Evolutionary conservation across 2,797 vertebrate genomes (phyloP).

Genomic region (Scyliorhinus canicula): DNA sequence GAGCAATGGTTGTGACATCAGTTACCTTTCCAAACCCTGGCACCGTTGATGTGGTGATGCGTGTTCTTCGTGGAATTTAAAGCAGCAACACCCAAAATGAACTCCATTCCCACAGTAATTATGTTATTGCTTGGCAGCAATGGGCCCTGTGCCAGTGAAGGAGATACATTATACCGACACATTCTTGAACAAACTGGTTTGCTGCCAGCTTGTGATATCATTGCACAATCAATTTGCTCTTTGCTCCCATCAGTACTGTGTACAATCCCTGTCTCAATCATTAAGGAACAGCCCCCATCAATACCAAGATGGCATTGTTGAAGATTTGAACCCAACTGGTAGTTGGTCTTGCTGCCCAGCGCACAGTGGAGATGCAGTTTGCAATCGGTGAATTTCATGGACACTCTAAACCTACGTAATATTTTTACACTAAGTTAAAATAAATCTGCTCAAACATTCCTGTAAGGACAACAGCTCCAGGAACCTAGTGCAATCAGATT

Average conservation of each 20-base stretch:
- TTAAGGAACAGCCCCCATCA: not conserved
- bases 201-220: not conserved
- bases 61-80: not conserved
- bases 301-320: not conserved
- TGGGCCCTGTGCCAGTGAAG: not conserved
- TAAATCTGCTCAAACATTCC: not conserved
- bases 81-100: not conserved
- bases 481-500: not conserved
- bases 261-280: not conserved
- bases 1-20: not conserved
- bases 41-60: not conserved
- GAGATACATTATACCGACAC: not conserved
- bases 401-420: not conserved
- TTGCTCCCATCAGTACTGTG: not conserved
- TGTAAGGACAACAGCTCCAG: not conserved
- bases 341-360: not conserved
- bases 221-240: too few species aligned
- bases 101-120: not conserved
- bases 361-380: not conserved
- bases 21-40: not conserved
- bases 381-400: not conserved
- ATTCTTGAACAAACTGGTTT: not conserved
- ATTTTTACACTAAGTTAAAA: not conserved
- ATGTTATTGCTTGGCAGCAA: not conserved
- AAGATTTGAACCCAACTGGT: not conserved